A percentile compares a stretch with the other conserved stretches of the same genome.
phyloP scores from a whole-genome alignment of 2,113 vertebrate species.

The Pseudorectes ferrugineus region DNA sequence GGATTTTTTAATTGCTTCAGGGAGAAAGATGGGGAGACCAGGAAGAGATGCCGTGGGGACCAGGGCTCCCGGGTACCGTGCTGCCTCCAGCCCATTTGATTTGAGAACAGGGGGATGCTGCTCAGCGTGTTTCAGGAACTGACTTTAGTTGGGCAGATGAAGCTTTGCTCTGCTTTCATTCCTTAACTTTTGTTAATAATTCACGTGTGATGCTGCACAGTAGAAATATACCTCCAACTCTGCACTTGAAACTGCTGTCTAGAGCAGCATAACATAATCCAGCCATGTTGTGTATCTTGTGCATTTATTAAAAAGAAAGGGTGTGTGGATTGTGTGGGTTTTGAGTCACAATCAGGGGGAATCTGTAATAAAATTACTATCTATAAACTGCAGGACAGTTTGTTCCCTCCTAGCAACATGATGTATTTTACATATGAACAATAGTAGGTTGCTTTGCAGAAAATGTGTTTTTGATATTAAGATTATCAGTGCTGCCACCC shows the following conservation, averaged over 20 bases:
- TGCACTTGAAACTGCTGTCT: background rate
- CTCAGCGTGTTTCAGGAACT: background rate
- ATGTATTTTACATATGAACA: conserved; percentile 53
- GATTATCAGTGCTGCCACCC: conserved; percentile 54
- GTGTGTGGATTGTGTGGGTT: background rate
- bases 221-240: background rate
- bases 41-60: background rate
- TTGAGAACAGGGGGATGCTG: background rate
- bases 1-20: background rate
- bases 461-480: conserved; percentile 55
- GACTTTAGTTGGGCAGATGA: background rate
- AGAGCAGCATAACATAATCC: background rate
- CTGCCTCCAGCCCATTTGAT: background rate
- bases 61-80: background rate
- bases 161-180: conserved; percentile 4
- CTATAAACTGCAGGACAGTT: conserved; percentile 2
- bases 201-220: background rate
- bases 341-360: background rate
- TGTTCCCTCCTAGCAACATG: background rate
- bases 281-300: background rate
- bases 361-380: background rate
- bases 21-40: background rate
- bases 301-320: background rate
- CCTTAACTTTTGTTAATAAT: conserved; percentile 16
- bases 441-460: conserved; percentile 22